Evolutionary conservation across 2,888 invertebrate genomes (phyloP), one percentile per base, ranked within the genome.

Genomic region (Drosophila eohydei): DNA sequence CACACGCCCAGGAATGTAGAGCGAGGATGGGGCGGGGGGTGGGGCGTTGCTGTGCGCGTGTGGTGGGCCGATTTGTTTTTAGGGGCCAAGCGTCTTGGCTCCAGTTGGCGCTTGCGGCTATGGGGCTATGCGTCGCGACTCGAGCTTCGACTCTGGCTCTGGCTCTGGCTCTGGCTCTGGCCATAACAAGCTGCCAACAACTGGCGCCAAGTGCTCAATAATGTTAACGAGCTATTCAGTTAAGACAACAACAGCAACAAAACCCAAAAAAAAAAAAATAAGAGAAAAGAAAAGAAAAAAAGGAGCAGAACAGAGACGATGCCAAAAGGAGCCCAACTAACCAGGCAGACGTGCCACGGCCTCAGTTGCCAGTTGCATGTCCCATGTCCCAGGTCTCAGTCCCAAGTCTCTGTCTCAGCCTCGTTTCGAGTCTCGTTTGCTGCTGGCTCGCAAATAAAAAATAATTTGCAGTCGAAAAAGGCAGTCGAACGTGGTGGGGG

Each of bases 181-280:
- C 83, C 82, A 83, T 86, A 88, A 89, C 88, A 85, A 88, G 90
- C 89, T 91, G 91, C 91, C 91, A 91, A 92, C 91, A 91, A 92
- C 92, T 92, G 92, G 92, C 92, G 92, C 92, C 92, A 92, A 92
- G 91, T 92, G 91, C 92, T 92, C 92, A 92, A 92, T 92, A 92
- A 91, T 91, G 90, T 91, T 91, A 91, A 91, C 91, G 91, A 91
- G 91, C 91, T 91, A 91, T 90, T 91, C 90, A 90, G 86, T 88
- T 87, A 87, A 87, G 91, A 91, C 86, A 81, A 66, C 48, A 62
- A 67, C 56, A 72, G 56, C 54, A 56, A 43, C 32, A 59, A 63
- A 66, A 73, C 78, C 74, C 64, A 77, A 84, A 71, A 70, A 74
- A 52, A 60, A 65, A 56, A 43, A 50, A 34, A 40, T 21, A 1